Conservation (phyloP, 2,113 vertebrate genomes). For the Oreamnos americanus region DNA sequence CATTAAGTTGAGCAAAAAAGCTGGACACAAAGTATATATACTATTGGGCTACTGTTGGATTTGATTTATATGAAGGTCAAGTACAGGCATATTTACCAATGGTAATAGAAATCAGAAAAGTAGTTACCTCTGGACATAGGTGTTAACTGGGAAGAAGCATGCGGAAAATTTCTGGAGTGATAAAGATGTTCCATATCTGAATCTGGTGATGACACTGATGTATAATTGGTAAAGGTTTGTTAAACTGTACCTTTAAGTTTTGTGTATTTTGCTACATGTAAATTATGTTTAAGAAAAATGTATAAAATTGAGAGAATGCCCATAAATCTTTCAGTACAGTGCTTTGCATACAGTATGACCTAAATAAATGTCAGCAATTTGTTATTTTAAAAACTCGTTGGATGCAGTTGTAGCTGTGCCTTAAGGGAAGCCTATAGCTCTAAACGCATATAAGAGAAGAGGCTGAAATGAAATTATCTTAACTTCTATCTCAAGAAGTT, state of each 20-base stretch:
- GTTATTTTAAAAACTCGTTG: not conserved
- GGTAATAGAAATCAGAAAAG: not conserved
- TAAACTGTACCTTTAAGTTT: not conserved
- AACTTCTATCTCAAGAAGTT: not conserved
- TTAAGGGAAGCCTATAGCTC: not conserved
- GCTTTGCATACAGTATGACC: not conserved
- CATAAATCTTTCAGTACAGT: not conserved
- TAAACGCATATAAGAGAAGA: not conserved
- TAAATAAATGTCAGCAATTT: not conserved
- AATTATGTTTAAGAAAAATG: not conserved
- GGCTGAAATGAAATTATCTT: not conserved
- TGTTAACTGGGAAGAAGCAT: not conserved
- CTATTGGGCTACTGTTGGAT: not conserved
- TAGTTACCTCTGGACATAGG: not conserved
- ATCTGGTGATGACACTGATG: not conserved
- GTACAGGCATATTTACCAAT: not conserved
- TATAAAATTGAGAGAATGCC: not conserved
- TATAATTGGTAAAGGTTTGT: not conserved
- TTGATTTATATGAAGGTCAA: not conserved
- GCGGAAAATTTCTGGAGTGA: not conserved
- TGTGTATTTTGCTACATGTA: not conserved
- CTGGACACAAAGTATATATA: not conserved
- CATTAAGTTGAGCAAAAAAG: not conserved
- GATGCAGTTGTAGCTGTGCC: not conserved
- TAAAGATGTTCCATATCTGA: not conserved